Base-by-base conservation (phyloP, 2,888 invertebrate genomes). In the Lagria hirta region DNA sequence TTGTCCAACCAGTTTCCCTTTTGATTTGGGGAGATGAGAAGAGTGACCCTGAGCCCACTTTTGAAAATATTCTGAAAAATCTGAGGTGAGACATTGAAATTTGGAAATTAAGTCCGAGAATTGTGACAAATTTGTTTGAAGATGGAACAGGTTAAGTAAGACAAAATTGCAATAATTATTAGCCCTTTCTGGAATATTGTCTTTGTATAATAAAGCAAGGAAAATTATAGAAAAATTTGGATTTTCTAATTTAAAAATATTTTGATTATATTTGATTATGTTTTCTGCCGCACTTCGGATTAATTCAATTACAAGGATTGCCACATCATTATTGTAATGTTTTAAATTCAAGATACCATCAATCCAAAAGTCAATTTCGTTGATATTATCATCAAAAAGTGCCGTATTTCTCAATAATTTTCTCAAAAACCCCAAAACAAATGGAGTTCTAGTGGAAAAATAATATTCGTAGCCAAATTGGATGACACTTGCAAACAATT, bases 301-400 rank as follows among this genome's bases (percentile, higher is more conserved):
- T 43, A 43, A 45, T 30, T 57, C 59, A 52, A 47, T 62, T 36
- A 60, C 67, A 57, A 46, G 69, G 55, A 41, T 50, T 1, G 66
- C 64, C 40, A 61, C 45, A 27, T 33, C 18, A 4, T 49, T 44
- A 30, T 59, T 56, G 10, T 54, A 61, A 12, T 49, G 42, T 48
- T 59, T 57, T 11, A 65, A 45, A 49, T 62, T 54, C 14, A 62
- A 57, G 34, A 68, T 49, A 1, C 61, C 63, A 38, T 65, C 62
- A 21, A 68, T 65, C 77, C 87, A 82, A 43, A 86, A 72, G 62
- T 83, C 78, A 23, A 86, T 78, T 70, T 88, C 86, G 40, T 76
- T 72, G 48, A 74, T 73, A 49, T 78, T 79, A 11, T 75, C 77
- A 60, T 83, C 80, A 62, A 88, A 88, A 50, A 85, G 73, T 3